Percentiles rank a stretch among this genome's conserved stretches.
These are phyloP conservation scores for Serrognathus titanus DNA, from an alignment of 2,888 invertebrate genomes.

Conservation along the genomic window DNA sequence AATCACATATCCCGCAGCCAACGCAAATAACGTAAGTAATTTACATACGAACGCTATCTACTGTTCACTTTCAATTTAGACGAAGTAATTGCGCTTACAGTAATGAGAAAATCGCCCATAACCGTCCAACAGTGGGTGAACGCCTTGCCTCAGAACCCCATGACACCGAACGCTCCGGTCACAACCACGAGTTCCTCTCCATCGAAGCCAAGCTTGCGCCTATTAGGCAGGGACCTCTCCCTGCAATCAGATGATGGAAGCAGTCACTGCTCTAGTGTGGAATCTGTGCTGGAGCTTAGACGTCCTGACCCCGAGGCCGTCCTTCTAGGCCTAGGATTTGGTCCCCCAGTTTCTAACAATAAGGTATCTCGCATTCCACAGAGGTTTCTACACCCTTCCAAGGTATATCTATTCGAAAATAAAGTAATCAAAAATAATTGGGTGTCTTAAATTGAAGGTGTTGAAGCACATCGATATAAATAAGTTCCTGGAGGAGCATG, in stretches of 20 bases:
- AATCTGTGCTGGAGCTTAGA: conserved; percentile 78
- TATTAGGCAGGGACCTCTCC: conserved; percentile 42
- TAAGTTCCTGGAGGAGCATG: conserved; percentile 45
- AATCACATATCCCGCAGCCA: no score
- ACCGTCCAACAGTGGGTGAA: conserved; percentile 75
- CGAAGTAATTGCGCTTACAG: neutral
- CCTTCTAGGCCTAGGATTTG: conserved; percentile 76
- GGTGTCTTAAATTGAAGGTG: conserved; percentile 32
- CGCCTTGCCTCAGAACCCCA: conserved; percentile 55
- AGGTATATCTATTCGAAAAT: conserved; percentile 46
- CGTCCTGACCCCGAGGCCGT: conserved; percentile 88
- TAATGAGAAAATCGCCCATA: conserved; percentile 58
- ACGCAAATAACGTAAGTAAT: no score
- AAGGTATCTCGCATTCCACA: conserved; percentile 76
- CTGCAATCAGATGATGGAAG: conserved; percentile 51
- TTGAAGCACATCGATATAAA: conserved; percentile 43
- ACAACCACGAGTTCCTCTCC: conserved; percentile 21
- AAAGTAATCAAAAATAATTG: neutral
- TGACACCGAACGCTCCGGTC: conserved; percentile 24
- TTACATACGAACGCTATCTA: no score
- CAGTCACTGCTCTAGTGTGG: conserved; percentile 73
- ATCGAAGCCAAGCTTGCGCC: conserved; percentile 21
- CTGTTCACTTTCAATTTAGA: no score
- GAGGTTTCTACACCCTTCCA: conserved; percentile 77
- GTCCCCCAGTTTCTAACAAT: conserved; percentile 66